phyloP scores from a whole-genome alignment of 2,888 invertebrate genomes.

The Camptogramma bilineatum region DNA sequence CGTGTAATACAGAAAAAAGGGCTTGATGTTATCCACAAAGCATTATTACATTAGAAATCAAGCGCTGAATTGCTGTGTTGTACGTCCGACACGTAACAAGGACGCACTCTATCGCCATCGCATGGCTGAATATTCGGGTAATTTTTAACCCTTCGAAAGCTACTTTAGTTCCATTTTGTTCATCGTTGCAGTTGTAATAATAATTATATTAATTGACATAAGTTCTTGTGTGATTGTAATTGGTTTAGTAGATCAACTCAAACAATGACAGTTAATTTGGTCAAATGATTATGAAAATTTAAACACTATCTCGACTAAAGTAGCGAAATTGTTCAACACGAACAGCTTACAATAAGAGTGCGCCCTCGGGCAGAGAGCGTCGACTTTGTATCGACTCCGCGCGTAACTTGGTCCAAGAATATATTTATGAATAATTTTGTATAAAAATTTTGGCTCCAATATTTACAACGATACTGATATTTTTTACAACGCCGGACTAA shows the following conservation, averaged over 20 bases:
- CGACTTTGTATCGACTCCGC: conserved; percentile 46
- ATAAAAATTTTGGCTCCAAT: conserved; percentile 84
- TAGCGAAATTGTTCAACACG: neutral
- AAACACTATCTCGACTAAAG: neutral
- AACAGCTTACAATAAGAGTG: conserved; percentile 18
- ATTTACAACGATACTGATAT: conserved; percentile 80
- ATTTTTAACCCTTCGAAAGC: conserved; percentile 5
- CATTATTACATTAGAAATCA: conserved; percentile 21
- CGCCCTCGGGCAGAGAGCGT: conserved; percentile 47
- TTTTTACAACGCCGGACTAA: conserved; percentile 80
- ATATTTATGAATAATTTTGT: conserved; percentile 80
- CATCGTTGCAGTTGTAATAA: neutral
- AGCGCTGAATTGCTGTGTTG: conserved; percentile 26
- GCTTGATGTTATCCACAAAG: conserved; percentile 27
- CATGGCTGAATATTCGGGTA: neutral
- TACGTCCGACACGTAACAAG: conserved; percentile 8
- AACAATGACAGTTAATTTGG: neutral
- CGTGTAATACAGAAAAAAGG: conserved; percentile 33
- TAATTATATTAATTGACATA: conserved; percentile 1
- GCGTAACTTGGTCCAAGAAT: conserved; percentile 74
- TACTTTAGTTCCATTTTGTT: neutral
- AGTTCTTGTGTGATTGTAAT: neutral
- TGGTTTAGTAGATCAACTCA: neutral
- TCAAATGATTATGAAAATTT: neutral
- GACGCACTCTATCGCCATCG: conserved; percentile 17